Evolutionary conservation across 2,888 invertebrate genomes (phyloP), one percentile per base, ranked within the genome.

Genomic region (Dioctria linearis): DNA sequence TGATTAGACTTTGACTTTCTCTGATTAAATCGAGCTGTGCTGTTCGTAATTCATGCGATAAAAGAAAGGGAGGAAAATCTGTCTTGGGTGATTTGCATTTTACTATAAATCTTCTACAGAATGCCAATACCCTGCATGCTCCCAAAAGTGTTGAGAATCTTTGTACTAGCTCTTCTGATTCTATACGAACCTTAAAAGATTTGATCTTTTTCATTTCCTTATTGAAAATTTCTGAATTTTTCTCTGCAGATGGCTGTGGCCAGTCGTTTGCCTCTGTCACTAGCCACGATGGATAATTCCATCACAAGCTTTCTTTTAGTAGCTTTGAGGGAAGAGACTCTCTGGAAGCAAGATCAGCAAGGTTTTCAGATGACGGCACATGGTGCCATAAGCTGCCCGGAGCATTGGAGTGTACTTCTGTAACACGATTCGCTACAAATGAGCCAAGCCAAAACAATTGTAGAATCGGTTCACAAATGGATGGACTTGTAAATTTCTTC

Each of bases 391-490:
- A n/a, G 11, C 6, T n/a, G 4, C 25, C 54, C 54, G 54, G 54
- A 4, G 54, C 4, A 4, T 8, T 54, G 6, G 4, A 11, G 11
- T 61, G 37, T 11, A 61, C 25, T 61, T 61, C 61, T 4, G 8
- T 11, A 4, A 61, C 61, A 25, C 61, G n/a, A 25, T 61, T 61
- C 25, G 37, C 61, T 4, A 37, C 61, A 37, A 39, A 61, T 0
- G 13, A 61, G 8, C 13, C 61, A 43, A 46, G 25, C 13, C 9
- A 61, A 37, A 3, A 39, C 3, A 5, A 61, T 61, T 25, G 61
- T 25, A 39, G 81, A 86, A 65, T 83, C 84, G 25, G 81, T 82
- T 84, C 83, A 86, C 71, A 79, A 83, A 54, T 37, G n/a, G n/a
- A n/a, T n/a, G 37, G 39, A 51, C 25, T 37, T 39, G 25, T 3